A percentile compares a stretch with the other conserved stretches of the same genome.
phyloP scores from a whole-genome alignment of 2,797 vertebrate genomes.

The Platyrinchus mystaceus region DNA sequence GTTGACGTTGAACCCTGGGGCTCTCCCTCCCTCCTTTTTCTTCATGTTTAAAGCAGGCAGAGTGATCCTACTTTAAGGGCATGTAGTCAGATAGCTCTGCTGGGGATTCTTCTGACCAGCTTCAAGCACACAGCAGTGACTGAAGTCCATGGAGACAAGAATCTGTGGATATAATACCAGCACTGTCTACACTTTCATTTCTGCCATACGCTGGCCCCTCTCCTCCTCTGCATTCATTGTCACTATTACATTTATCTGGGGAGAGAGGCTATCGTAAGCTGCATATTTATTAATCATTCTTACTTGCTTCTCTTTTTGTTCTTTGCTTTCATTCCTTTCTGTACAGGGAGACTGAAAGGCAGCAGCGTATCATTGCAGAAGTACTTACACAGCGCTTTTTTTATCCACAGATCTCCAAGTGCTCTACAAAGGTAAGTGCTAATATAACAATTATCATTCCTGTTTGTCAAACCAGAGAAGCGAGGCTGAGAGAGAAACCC shows the following conservation, averaged over 20 bases:
- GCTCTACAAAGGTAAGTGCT: not conserved
- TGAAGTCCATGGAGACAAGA: not conserved
- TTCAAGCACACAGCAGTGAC: not conserved
- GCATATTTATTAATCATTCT: slow-evolving; percentile 36
- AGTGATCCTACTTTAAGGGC: not conserved
- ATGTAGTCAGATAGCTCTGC: not conserved
- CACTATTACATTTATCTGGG: not conserved
- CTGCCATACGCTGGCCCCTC: not conserved
- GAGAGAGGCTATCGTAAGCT: not conserved
- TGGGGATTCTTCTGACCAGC: slow-evolving; percentile 5
- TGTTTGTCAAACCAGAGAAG: not conserved
- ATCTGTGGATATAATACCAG: not conserved
- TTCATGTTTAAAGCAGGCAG: slow-evolving; percentile 14
- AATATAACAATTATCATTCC: not conserved
- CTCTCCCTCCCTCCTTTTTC: not conserved
- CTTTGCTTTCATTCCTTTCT: not conserved
- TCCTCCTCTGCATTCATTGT: slow-evolving; percentile 17
- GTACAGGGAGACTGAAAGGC: not conserved
- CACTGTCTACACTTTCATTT: slow-evolving; percentile 6
- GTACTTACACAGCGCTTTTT: not conserved
- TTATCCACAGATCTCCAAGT: not conserved
- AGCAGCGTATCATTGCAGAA: not conserved
- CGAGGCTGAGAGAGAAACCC: not conserved
- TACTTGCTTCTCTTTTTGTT: slow-evolving; percentile 21
- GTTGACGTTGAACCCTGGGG: slow-evolving; percentile 32